Conservation (phyloP, 2,888 invertebrate species). For the Calameuta pallipes region DNA sequence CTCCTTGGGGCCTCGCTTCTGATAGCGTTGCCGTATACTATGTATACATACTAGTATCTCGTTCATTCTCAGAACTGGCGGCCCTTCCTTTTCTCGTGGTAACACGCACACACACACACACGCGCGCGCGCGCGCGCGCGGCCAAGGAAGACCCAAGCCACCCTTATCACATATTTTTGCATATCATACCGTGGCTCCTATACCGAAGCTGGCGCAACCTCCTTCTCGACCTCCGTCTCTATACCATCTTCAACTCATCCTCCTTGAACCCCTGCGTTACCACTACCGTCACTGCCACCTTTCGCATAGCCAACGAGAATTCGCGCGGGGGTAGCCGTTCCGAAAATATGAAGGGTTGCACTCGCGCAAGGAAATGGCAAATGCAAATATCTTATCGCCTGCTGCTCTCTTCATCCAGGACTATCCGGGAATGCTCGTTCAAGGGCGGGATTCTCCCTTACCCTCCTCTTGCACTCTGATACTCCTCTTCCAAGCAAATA, state of each 20-base stretch:
- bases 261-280: not conserved
- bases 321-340: constrained; percentile 24
- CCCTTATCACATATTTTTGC: constrained; percentile 59
- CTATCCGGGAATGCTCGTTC: not conserved
- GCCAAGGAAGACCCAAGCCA: constrained; percentile 36
- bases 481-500: not conserved
- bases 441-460: not conserved
- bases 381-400: constrained; percentile 17
- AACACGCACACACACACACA: constrained; percentile 8
- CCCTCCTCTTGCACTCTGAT: not conserved
- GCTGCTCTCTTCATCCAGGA: not conserved
- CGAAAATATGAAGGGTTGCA: constrained; percentile 15
- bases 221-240: constrained; percentile 9
- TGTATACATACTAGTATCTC: not conserved
- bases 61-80: not conserved
- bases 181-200: constrained; percentile 42
- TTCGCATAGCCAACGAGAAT: constrained; percentile 7
- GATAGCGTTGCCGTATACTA: constrained; percentile 49
- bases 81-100: constrained; percentile 9
- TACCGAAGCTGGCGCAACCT: not conserved
- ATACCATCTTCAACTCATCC: not conserved
- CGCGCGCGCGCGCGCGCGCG: not conserved
- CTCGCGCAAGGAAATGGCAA: constrained; percentile 21
- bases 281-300: not conserved
- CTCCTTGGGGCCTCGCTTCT: constrained; percentile 47